Evolutionary conservation across 1,140 invertebrate species (phyloP).

Genomic region (Spodoptera frugiperda): DNA sequence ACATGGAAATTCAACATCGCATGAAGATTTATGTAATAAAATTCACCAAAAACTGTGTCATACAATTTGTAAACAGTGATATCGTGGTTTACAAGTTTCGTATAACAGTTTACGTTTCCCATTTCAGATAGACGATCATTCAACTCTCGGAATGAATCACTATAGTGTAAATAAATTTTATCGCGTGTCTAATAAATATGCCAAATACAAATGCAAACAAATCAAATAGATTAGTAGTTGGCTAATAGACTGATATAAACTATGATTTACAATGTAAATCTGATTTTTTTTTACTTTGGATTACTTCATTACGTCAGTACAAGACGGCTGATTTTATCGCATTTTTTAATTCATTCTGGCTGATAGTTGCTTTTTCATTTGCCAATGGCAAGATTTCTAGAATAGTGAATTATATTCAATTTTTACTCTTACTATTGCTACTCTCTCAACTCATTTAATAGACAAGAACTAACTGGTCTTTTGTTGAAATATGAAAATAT

Average conservation of each 20-base stretch:
- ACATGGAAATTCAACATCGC: background rate
- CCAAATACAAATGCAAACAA: slow-evolving; percentile 29
- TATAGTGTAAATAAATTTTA: slow-evolving; percentile 23
- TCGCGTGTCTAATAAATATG: slow-evolving; percentile 21
- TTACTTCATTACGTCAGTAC: background rate
- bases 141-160: slow-evolving; percentile 20
- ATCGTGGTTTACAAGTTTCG: background rate
- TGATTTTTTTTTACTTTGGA: background rate
- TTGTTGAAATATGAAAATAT: too few relatives aligned
- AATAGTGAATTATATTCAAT: too few relatives aligned
- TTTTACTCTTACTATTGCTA: too few relatives aligned
- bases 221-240: slow-evolving; percentile 2
- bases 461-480: too few relatives aligned
- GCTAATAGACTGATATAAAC: slow-evolving; percentile 4
- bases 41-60: background rate
- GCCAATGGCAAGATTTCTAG: too few relatives aligned
- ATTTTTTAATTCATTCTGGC: background rate
- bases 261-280: background rate
- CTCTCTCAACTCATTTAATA: too few relatives aligned
- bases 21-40: background rate
- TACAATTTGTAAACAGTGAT: background rate
- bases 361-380: too few relatives aligned
- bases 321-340: background rate
- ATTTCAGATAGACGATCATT: slow-evolving; percentile 21
- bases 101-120: background rate